phyloP scores from a whole-genome alignment of 1,140 invertebrate species.

The Euwallacea fornicatus region DNA sequence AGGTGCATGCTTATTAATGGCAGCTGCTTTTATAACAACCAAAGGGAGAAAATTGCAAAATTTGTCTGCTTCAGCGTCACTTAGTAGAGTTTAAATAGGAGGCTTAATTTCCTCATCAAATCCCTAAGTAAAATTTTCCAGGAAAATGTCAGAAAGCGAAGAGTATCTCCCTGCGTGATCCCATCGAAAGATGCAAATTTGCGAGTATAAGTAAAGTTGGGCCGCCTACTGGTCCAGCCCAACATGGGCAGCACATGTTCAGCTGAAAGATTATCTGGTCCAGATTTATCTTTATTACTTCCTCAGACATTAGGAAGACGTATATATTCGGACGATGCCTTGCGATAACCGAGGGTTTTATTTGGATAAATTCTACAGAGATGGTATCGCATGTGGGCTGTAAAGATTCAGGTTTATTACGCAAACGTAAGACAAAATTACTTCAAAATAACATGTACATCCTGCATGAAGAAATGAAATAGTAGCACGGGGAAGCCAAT shows the following conservation, averaged over 20 bases:
- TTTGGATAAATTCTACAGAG: slow-evolving; percentile 20
- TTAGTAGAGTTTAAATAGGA: no score
- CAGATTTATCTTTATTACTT: slow-evolving; percentile 39
- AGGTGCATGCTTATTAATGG: no score
- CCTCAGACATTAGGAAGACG: slow-evolving; percentile 34
- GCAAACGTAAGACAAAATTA: neutral
- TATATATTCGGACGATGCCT: slow-evolving; percentile 30
- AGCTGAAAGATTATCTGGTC: slow-evolving; percentile 36
- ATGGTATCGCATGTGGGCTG: slow-evolving; percentile 9
- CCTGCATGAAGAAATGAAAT: neutral
- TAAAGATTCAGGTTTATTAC: slow-evolving; percentile 12
- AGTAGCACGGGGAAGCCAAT: no score
- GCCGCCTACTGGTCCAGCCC: slow-evolving; percentile 34
- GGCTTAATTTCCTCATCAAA: no score
- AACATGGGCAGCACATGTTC: slow-evolving; percentile 37
- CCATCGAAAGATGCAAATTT: slow-evolving; percentile 29
- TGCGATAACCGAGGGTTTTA: slow-evolving; percentile 28
- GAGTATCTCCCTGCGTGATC: slow-evolving; percentile 10
- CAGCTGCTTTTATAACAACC: no score
- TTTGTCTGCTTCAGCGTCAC: no score
- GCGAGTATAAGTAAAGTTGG: slow-evolving; percentile 34
- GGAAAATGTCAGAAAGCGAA: neutral
- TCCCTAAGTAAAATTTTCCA: no score
- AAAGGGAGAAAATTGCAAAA: no score
- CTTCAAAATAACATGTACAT: neutral